A percentile compares a stretch with the other conserved stretches of the same genome.
phyloP scores from a whole-genome alignment of 2,888 invertebrate species.

The Amorpha juglandis region DNA sequence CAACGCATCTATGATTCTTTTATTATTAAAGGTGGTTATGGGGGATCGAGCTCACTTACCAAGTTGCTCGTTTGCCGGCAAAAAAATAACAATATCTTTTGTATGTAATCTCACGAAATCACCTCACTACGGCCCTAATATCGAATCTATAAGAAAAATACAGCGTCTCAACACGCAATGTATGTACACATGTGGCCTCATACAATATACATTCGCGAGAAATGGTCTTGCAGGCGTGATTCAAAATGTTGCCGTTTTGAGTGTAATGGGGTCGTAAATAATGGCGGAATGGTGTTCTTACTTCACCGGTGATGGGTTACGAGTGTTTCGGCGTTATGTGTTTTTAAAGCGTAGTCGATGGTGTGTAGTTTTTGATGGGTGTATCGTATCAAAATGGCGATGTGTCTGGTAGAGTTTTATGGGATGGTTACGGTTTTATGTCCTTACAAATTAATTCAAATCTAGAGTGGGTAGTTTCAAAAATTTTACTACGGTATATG shows the following conservation, averaged over 20 bases:
- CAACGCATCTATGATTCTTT: too few relatives aligned
- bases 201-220: conserved; percentile 28
- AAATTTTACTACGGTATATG: too few relatives aligned
- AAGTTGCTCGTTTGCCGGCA: too few relatives aligned
- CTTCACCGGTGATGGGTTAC: conserved; percentile 3
- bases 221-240: conserved; percentile 8
- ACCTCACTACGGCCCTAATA: not conserved
- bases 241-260: conserved; percentile 27
- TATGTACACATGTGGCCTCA: conserved; percentile 10
- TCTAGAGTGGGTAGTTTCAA: too few relatives aligned
- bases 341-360: conserved; percentile 5
- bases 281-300: conserved; percentile 20
- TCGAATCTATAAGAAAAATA: not conserved
- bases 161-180: conserved; percentile 15
- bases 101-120: too few relatives aligned
- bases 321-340: conserved; percentile 5
- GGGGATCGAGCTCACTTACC: too few relatives aligned
- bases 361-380: not conserved
- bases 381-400: not conserved
- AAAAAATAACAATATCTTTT: too few relatives aligned
- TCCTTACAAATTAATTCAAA: too few relatives aligned
- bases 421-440: too few relatives aligned
- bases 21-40: too few relatives aligned
- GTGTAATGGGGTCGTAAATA: conserved; percentile 25
- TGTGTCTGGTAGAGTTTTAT: not conserved